Percentiles rank a stretch among this genome's conserved stretches.
Conservation (phyloP, 2,113 vertebrate genomes). For the Marcusenius ussheri region DNA sequence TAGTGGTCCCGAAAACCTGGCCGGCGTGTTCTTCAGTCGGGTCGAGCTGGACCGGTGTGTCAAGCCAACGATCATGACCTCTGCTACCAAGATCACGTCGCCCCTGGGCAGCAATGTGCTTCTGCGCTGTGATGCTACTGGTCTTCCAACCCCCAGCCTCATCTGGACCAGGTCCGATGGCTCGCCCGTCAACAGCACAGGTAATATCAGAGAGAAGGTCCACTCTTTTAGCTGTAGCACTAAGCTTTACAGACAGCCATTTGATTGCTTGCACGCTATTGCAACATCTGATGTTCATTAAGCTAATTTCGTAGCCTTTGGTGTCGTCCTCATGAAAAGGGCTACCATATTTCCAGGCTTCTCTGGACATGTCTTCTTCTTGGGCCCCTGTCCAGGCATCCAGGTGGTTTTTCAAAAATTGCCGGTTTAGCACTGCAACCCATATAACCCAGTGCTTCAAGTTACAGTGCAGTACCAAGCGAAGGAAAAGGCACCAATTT, state of each 20-base stretch:
- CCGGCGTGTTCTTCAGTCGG: conserved; percentile 77
- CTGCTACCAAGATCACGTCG: conserved; percentile 89
- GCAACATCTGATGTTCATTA: background rate
- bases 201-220: conserved; percentile 48
- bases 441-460: too few relatives aligned
- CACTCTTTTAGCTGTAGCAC: background rate
- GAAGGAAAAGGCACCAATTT: too few relatives aligned
- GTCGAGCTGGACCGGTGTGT: conserved; percentile 82
- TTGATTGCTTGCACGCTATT: background rate
- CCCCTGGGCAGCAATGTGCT: conserved; percentile 82
- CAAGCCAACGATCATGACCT: conserved; percentile 86
- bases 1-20: conserved; percentile 73
- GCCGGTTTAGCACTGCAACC: too few relatives aligned
- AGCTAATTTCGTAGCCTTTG: background rate
- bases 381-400: too few relatives aligned
- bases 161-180: conserved; percentile 70
- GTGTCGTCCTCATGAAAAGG: background rate
- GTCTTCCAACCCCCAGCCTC: conserved; percentile 80
- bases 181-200: conserved; percentile 71
- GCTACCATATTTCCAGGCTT: too few relatives aligned
- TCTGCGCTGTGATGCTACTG: conserved; percentile 81
- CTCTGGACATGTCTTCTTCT: too few relatives aligned
- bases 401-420: too few relatives aligned
- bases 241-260: background rate
- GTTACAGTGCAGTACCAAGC: too few relatives aligned